phyloP scores from a whole-genome alignment of 2,888 invertebrate species.

The Epinotia ramella region DNA sequence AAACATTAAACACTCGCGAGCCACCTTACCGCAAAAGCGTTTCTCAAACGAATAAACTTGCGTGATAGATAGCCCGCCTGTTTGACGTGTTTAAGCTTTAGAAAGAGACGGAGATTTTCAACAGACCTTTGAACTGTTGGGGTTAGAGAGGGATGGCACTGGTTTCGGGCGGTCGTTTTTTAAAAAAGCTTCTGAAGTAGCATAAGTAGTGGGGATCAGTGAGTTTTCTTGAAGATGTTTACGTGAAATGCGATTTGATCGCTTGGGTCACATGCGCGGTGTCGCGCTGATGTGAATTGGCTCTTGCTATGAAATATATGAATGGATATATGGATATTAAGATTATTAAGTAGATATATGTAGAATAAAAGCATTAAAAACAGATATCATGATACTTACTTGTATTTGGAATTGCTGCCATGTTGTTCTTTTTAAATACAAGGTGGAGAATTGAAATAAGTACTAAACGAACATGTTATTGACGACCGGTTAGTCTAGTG shows the following conservation, averaged over 20 bases:
- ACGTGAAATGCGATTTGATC: constrained; percentile 82
- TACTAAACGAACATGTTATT: too few relatives aligned
- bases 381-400: too few relatives aligned
- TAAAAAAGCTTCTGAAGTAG: constrained; percentile 81
- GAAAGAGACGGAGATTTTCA: constrained; percentile 65
- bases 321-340: neutral
- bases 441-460: too few relatives aligned
- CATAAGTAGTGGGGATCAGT: constrained; percentile 84
- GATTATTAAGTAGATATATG: too few relatives aligned
- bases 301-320: constrained; percentile 24
- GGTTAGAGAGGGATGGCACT: constrained; percentile 61
- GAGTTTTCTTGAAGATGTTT: constrained; percentile 85
- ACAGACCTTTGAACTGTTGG: constrained; percentile 26
- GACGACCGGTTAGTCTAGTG: too few relatives aligned
- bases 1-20: constrained; percentile 63
- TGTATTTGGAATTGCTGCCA: too few relatives aligned
- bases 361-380: too few relatives aligned
- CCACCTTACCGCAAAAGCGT: constrained; percentile 80
- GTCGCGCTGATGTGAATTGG: constrained; percentile 63
- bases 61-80: constrained; percentile 81
- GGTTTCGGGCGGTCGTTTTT: constrained; percentile 74
- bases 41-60: constrained; percentile 83
- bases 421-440: too few relatives aligned
- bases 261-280: constrained; percentile 67
- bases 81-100: constrained; percentile 77